phyloP scores from a whole-genome alignment of 2,113 vertebrate species.

The Gadus chalcogrammus region DNA sequence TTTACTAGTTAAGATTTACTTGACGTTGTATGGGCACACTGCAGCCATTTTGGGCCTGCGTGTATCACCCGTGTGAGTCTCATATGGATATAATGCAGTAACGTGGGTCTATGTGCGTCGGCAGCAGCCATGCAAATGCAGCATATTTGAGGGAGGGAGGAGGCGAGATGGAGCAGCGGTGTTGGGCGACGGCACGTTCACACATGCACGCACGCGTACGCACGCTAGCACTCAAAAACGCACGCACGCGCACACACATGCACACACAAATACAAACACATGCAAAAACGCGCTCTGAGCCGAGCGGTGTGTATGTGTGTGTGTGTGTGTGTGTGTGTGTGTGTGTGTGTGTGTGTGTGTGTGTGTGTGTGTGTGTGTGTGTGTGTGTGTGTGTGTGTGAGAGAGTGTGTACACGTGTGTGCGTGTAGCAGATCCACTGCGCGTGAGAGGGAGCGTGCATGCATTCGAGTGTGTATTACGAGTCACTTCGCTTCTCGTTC shows the following conservation, averaged over 20 bases:
- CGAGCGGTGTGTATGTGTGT: neutral
- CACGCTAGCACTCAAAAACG: conserved; percentile 12
- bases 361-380: too few species aligned
- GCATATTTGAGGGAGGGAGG: neutral
- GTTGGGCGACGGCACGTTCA: too few species aligned
- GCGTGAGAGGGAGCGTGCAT: neutral
- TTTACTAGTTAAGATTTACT: too few species aligned
- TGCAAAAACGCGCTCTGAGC: neutral
- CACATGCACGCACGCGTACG: neutral
- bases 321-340: too few species aligned
- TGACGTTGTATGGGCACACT: too few species aligned
- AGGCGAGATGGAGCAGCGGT: neutral
- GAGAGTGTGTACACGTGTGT: neutral
- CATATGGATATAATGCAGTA: neutral
- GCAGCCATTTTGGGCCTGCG: neutral
- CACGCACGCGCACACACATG: neutral
- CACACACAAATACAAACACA: neutral
- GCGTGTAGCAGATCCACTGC: conserved; percentile 11
- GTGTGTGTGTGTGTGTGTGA: too few species aligned
- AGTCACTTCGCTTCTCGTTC: conserved; percentile 50
- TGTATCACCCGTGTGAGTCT: neutral
- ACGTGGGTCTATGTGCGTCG: neutral
- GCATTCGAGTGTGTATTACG: conserved; percentile 27
- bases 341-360: too few species aligned
- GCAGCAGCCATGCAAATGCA: neutral